Percentiles rank a stretch among this genome's conserved stretches.
Evolutionary conservation across 2,113 vertebrate species (phyloP).

Genomic region (Anarhynchus alexandrinus): DNA sequence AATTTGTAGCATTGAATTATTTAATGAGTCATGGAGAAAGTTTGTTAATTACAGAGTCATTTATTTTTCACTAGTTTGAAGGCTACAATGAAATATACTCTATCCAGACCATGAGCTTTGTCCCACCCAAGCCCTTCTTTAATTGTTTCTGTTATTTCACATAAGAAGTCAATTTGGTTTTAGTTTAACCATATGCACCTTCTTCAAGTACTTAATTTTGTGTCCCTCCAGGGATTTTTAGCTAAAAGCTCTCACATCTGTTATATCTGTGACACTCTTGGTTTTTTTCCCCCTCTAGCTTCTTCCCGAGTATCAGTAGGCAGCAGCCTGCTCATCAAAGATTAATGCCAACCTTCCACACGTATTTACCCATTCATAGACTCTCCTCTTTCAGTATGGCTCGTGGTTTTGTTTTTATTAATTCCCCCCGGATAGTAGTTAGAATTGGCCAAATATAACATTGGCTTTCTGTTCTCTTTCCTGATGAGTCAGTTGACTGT

Average conservation of each 20-base stretch:
- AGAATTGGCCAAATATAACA: conserved; percentile 1
- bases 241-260: not conserved
- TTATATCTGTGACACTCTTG: not conserved
- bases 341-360: not conserved
- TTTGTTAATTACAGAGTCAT: not conserved
- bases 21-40: not conserved
- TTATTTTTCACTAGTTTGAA: not conserved
- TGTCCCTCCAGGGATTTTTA: not conserved
- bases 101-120: not conserved
- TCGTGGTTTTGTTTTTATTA: not conserved
- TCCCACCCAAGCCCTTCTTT: not conserved
- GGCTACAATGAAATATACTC: not conserved
- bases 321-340: conserved; percentile 22
- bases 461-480: not conserved
- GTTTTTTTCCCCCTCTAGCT: not conserved
- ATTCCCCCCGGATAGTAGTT: not conserved
- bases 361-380: not conserved
- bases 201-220: not conserved
- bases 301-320: not conserved
- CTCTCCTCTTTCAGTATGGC: not conserved
- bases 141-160: not conserved
- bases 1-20: not conserved
- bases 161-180: not conserved
- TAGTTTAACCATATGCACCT: not conserved
- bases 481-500: not conserved